A percentile compares a stretch with the other conserved stretches of the same genome.
These are phyloP conservation scores for Microplitis deprimator DNA, from an alignment of 2,888 invertebrate species.

Conservation along the genomic window DNA sequence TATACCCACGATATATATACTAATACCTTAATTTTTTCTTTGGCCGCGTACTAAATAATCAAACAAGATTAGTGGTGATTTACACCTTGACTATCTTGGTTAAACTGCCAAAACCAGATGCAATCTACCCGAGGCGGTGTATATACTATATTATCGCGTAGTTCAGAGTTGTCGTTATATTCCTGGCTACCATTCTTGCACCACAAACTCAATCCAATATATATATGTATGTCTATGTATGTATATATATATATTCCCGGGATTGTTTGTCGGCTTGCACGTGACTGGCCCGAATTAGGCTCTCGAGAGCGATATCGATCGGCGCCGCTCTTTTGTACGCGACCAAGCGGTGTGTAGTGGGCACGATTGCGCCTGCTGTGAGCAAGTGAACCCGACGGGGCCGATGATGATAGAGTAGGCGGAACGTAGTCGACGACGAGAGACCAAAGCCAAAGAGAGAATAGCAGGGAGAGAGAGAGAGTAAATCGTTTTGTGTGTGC, in stretches of 20 bases:
- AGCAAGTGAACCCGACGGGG: slow-evolving; percentile 16
- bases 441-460: not conserved
- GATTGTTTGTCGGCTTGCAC: slow-evolving; percentile 60
- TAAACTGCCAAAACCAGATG: not conserved
- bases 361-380: slow-evolving; percentile 30
- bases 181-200: not conserved
- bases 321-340: slow-evolving; percentile 38
- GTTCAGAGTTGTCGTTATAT: slow-evolving; percentile 6
- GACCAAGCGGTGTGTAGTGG: slow-evolving; percentile 3
- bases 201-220: slow-evolving; percentile 16
- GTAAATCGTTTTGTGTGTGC: slow-evolving; percentile 4
- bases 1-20: not conserved
- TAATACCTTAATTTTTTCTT: not conserved
- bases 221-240: slow-evolving; percentile 6
- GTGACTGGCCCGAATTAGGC: slow-evolving; percentile 65
- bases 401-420: slow-evolving; percentile 17
- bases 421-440: not conserved
- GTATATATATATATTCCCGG: slow-evolving; percentile 20
- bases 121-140: not conserved
- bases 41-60: not conserved
- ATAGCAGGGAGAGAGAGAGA: not conserved
- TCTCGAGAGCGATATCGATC: slow-evolving; percentile 57
- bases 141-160: not conserved
- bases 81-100: not conserved
- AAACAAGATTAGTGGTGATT: not conserved